Base-by-base conservation (phyloP, 2,888 invertebrate species). In the Patella pellucida region DNA sequence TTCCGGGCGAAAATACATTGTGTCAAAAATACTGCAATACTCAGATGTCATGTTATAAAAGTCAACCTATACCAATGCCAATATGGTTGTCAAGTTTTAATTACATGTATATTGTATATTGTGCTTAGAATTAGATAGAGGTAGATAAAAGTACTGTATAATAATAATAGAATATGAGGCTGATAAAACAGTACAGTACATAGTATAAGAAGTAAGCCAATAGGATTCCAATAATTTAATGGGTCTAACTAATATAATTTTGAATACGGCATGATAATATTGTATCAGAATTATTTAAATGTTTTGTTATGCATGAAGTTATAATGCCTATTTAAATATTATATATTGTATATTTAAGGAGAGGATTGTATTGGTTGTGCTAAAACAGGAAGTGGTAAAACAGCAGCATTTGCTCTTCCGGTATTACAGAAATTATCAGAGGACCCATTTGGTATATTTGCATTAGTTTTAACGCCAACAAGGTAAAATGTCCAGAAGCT, bases 301-400 rank as follows among this genome's bases (percentile, higher is more conserved):
- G 56, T 54, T 27, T 12, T 68, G 11, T 52, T 31, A n/a, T 16
- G n/a, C 31, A n/a, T 3, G 51, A 71, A 50, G 23, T n/a, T 5
- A 5, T 71, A 5, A n/a, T 16, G 5, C n/a, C 3, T 16, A n/a
- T 71, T 16, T 19, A 16, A 50, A 51, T 50, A 51, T 52, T 68
- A n/a, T 68, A 62, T 31, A 27, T 73, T 4, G 14, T 77, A 71
- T 69, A 73, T 73, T 82, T 9, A 74, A 77, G 97, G 97, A 0
- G 92, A 93, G 84, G 96, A 98, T 92, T 97, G 97, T 85, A 95
- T 99, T 80, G 99, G 97, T 12, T 97, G 97, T 85, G 97, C 98
- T 0, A 97, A 98, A 91, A 99, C 99, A 12, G 99, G 99, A 16
- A 98, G 97, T 75, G 99, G 99, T 2, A 99, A 99, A 93, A 99